Base-by-base conservation (phyloP, 2,797 vertebrate genomes). In the Tadarida brasiliensis region DNA sequence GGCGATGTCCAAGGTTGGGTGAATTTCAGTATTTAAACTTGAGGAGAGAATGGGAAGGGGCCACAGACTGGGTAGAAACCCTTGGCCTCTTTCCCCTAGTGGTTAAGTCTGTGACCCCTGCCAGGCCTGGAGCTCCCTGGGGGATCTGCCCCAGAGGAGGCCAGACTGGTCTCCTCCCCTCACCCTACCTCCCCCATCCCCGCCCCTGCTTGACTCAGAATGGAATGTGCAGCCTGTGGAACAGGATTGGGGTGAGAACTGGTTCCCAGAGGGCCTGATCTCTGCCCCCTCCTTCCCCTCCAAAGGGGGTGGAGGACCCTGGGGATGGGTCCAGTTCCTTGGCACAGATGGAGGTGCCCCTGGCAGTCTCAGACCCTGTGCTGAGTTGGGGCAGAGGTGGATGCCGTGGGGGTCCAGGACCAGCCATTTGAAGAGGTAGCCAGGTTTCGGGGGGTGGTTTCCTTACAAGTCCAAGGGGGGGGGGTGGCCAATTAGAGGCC, bases 191-290 rank as follows among this genome's bases (percentile, higher is more conserved):
- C 89, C 87, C 74, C 89, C 70, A 87, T 71, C 92, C 68, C 96
- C 51, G 28, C 95, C 91, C 94, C 91, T 35, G 51, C 83, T 77
- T 67, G 65, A 74, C 68, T 87, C 56, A 56, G 87, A 90, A 83
- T 96, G 96, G 97, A 96, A 97, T 97, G 96, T 95, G 96, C 90
- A 73, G 95, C 95, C 95, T 87, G 92, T 90, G 82, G 94, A 95
- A 94, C 85, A 16, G 92, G 94, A 87, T 7, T 51, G 47, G 94
- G 95, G 94, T 94, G 85, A 96, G 91, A 93, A 84, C 71, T 15
- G 24, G 80, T 86, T 94, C 89, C 88, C 91, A 68, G 87, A 88
- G 87, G 88, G 47, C 94, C 61, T 26, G 59, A 26, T 49, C 84
- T 26, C 5, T 3, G 51, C 35, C 68, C 57, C 26, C 33, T 26